Evolutionary conservation across 2,888 invertebrate species (phyloP).

Genomic region (Azorinus chamasolen): DNA sequence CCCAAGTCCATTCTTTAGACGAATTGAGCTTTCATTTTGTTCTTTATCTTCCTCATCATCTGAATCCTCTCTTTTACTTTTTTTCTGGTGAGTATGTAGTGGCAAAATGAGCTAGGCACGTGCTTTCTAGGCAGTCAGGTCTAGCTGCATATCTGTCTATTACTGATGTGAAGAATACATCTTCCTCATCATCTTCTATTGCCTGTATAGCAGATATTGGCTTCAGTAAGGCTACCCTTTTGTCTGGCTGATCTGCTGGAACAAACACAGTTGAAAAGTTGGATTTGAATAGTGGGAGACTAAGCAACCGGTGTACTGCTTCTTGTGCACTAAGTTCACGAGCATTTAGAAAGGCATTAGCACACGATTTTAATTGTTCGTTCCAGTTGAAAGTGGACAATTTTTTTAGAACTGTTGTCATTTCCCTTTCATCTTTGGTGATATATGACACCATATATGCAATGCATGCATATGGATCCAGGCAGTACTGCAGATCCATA

Average conservation of each 20-base stretch:
- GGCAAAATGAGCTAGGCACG: conserved; percentile 42
- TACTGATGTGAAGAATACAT: conserved; percentile 16
- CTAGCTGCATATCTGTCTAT: conserved; percentile 38
- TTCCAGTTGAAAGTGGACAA: not conserved
- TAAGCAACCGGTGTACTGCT: conserved; percentile 39
- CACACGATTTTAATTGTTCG: conserved; percentile 10
- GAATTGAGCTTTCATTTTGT: not conserved
- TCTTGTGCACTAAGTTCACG: conserved; percentile 50
- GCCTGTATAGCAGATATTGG: conserved; percentile 19
- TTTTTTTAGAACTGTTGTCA: conserved; percentile 20
- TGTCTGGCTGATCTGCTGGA: conserved; percentile 42
- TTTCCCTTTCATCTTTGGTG: conserved; percentile 44
- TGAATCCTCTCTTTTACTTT: not conserved
- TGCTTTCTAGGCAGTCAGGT: conserved; percentile 5
- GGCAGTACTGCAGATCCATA: conserved; percentile 45
- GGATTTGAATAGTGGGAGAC: conserved; percentile 39
- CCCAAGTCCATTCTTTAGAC: conserved; percentile 25
- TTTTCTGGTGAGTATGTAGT: conserved; percentile 1
- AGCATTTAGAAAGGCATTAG: conserved; percentile 26
- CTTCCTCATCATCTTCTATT: conserved; percentile 50
- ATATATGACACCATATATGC: conserved; percentile 35
- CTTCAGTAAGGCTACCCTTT: conserved; percentile 44
- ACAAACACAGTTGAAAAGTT: conserved; percentile 42
- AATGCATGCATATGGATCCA: conserved; percentile 44
- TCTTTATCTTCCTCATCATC: not conserved